phyloP scores from a whole-genome alignment of 2,888 invertebrate genomes.

The Eupithecia inturbata region DNA sequence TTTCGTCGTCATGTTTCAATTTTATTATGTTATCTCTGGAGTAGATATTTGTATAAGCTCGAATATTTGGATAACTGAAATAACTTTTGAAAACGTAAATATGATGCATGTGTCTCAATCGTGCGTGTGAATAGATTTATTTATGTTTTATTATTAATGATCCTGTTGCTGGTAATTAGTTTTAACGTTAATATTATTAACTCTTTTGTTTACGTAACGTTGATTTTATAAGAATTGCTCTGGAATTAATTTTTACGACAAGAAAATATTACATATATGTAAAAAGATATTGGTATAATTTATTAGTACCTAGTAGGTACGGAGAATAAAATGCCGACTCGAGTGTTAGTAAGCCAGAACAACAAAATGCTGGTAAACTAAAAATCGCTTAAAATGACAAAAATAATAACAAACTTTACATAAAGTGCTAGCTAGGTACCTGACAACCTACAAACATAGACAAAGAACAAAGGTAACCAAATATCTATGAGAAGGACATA shows the following conservation, averaged over 20 bases:
- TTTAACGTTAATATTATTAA: slow-evolving; percentile 50
- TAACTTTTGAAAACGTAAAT: slow-evolving; percentile 77
- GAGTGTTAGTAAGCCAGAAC: too few species aligned
- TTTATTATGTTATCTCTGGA: slow-evolving; percentile 75
- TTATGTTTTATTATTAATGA: slow-evolving; percentile 59
- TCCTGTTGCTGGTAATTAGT: slow-evolving; percentile 62
- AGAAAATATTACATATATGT: too few species aligned
- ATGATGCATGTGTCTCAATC: slow-evolving; percentile 78
- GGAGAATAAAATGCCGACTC: too few species aligned
- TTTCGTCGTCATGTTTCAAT: slow-evolving; percentile 53
- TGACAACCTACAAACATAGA: neutral
- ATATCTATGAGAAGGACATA: slow-evolving; percentile 17
- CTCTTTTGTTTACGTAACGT: slow-evolving; percentile 56
- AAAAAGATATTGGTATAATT: neutral
- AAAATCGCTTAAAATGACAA: too few species aligned
- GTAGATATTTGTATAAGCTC: slow-evolving; percentile 72
- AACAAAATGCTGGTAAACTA: too few species aligned
- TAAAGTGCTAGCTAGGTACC: neutral
- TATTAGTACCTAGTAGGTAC: too few species aligned
- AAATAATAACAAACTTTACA: too few species aligned
- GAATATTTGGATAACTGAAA: slow-evolving; percentile 74
- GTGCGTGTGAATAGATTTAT: slow-evolving; percentile 63
- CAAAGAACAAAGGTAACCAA: slow-evolving; percentile 20
- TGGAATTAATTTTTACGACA: neutral
- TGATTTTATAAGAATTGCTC: slow-evolving; percentile 24